Conservation (phyloP, 2,797 vertebrate genomes). For the Buphagus erythrorhynchus region DNA sequence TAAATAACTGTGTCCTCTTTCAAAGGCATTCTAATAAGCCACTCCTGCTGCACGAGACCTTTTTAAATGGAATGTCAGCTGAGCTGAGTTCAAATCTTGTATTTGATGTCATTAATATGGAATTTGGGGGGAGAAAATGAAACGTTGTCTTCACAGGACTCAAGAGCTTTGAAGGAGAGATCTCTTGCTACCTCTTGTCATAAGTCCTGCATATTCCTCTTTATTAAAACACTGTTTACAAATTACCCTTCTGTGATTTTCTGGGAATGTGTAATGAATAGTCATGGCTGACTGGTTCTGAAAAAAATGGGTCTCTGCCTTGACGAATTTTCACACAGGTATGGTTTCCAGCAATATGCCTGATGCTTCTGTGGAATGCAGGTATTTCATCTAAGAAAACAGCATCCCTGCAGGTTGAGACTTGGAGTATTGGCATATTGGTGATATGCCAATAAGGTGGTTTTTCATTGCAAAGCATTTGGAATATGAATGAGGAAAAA, state of each 20-base stretch:
- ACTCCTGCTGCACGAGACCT: not conserved
- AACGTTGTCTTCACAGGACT: not conserved
- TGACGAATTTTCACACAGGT: not conserved
- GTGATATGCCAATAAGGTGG: not conserved
- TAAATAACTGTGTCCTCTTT: not conserved
- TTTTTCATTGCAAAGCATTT: not conserved
- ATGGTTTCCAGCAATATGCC: not conserved
- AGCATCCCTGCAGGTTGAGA: not conserved
- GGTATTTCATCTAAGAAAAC: not conserved
- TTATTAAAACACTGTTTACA: conserved; percentile 27
- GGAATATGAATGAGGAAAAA: not conserved
- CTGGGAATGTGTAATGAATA: not conserved
- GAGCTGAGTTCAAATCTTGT: not conserved
- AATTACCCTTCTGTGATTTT: not conserved
- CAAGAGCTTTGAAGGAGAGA: not conserved
- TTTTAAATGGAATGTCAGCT: conserved; percentile 10
- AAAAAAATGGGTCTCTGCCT: not conserved
- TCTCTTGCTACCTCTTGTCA: not conserved
- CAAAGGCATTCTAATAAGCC: not conserved
- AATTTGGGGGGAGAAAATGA: not conserved
- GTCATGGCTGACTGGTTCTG: not conserved
- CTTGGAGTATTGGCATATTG: not conserved
- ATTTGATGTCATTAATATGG: not conserved
- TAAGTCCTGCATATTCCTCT: not conserved
- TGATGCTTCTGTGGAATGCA: not conserved